These are phyloP conservation scores for Machimus rusticus DNA, from an alignment of 2,888 invertebrate species.

Conservation along the genomic window DNA sequence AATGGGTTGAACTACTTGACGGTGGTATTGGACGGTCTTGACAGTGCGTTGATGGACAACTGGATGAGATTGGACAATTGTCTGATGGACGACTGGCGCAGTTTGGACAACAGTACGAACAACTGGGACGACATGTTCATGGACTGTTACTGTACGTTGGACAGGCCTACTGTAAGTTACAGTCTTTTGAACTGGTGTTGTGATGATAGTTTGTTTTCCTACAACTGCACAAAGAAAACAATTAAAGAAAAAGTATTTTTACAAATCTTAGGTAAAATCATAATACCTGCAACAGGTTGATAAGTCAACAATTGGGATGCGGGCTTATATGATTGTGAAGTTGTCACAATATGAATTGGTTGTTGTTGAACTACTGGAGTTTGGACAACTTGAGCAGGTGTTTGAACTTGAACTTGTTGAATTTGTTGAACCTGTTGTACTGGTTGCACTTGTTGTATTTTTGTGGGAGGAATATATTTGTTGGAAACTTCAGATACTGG, in stretches of 20 bases:
- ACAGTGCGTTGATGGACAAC: background rate
- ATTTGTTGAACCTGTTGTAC: background rate
- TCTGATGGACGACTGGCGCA: slow-evolving; percentile 10
- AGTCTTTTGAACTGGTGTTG: slow-evolving; percentile 8
- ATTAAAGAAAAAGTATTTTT: background rate
- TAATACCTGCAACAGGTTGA: slow-evolving; percentile 11
- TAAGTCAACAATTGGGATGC: background rate
- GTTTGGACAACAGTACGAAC: background rate
- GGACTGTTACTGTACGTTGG: background rate
- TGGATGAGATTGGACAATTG: background rate
- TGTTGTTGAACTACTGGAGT: background rate
- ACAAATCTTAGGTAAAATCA: background rate
- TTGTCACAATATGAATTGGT: background rate
- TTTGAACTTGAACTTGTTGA: background rate
- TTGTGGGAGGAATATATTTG: background rate
- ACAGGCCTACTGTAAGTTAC: background rate
- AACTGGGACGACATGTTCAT: slow-evolving; percentile 8
- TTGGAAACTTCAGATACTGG: background rate
- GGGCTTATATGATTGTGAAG: background rate
- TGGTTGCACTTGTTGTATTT: background rate
- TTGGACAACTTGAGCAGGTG: background rate
- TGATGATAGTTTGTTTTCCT: background rate
- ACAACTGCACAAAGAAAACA: background rate
- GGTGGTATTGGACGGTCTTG: slow-evolving; percentile 20
- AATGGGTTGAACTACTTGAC: background rate